Evolutionary conservation across 2,797 vertebrate genomes (phyloP).

Genomic region (Protosalanx chinensis): DNA sequence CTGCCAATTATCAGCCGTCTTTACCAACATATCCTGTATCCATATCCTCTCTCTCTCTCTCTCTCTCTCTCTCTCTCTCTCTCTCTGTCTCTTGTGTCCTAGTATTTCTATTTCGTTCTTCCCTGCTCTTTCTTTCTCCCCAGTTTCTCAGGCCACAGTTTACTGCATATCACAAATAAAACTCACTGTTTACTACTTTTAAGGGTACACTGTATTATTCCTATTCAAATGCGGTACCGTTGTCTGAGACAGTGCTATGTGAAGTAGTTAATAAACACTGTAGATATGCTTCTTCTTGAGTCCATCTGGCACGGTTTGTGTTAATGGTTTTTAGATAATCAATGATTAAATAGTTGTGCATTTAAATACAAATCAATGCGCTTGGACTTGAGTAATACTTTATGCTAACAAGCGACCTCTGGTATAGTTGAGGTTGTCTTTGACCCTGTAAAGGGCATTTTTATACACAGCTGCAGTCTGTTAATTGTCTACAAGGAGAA

Average conservation of each 20-base stretch:
- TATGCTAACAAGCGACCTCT: slow-evolving; percentile 58
- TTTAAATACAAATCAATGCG: slow-evolving; percentile 69
- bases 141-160: slow-evolving; percentile 23
- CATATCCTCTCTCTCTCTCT: background rate
- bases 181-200: slow-evolving; percentile 13
- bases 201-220: slow-evolving; percentile 23
- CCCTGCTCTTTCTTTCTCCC: background rate
- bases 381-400: slow-evolving; percentile 59
- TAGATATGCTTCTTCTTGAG: slow-evolving; percentile 36
- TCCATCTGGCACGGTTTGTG: slow-evolving; percentile 22
- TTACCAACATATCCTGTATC: background rate
- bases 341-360: slow-evolving; percentile 66
- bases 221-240: slow-evolving; percentile 22
- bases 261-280: slow-evolving; percentile 56
- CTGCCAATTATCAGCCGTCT: background rate
- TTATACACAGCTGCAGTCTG: slow-evolving; percentile 11
- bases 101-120: background rate
- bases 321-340: slow-evolving; percentile 72
- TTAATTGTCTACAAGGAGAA: slow-evolving; percentile 7
- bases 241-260: slow-evolving; percentile 24
- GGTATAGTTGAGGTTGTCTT: slow-evolving; percentile 47
- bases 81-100: slow-evolving; percentile 16
- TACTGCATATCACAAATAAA: slow-evolving; percentile 51
- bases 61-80: background rate
- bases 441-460: slow-evolving; percentile 43